Conservation (phyloP, 1,140 invertebrate species). For the Sminthurides bifidus region DNA sequence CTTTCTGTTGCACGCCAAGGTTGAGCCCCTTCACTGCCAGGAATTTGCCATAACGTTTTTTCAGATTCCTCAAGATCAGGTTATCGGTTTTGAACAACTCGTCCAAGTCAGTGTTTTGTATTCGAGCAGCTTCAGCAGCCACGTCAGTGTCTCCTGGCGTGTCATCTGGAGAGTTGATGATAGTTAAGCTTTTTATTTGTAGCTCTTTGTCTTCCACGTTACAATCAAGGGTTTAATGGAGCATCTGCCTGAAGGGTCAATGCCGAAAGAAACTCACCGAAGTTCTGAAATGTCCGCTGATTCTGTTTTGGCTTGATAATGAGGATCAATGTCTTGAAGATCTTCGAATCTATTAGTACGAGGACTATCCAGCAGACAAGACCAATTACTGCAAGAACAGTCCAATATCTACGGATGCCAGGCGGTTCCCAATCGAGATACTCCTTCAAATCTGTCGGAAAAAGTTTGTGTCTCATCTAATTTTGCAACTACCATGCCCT, state of each 20-base stretch:
- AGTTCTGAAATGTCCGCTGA: too few species aligned
- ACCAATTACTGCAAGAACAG: constrained; percentile 41
- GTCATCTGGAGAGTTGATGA: too few species aligned
- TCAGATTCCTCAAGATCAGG: constrained; percentile 33
- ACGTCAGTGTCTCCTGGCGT: constrained; percentile 42
- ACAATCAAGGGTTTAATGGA: not conserved
- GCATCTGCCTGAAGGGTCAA: too few species aligned
- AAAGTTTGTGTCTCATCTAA: not conserved
- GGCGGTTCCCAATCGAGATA: constrained; percentile 39
- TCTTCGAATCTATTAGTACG: constrained; percentile 43
- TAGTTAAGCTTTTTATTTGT: too few species aligned
- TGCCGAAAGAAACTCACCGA: too few species aligned
- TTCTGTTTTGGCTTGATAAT: too few species aligned
- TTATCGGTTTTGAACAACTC: constrained; percentile 34
- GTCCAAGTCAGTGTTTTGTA: constrained; percentile 33
- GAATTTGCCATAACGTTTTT: constrained; percentile 32
- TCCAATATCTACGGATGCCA: constrained; percentile 47
- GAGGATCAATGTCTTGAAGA: constrained; percentile 26
- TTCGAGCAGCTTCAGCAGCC: constrained; percentile 38
- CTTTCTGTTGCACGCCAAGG: constrained; percentile 18
- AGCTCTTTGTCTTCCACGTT: not conserved
- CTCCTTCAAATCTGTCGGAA: constrained; percentile 32
- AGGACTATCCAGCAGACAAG: constrained; percentile 40
- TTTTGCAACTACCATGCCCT: too few species aligned
- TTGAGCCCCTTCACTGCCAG: constrained; percentile 32